Evolutionary conservation across 2,888 invertebrate species (phyloP).

Genomic region (Cosmia pyralina): DNA sequence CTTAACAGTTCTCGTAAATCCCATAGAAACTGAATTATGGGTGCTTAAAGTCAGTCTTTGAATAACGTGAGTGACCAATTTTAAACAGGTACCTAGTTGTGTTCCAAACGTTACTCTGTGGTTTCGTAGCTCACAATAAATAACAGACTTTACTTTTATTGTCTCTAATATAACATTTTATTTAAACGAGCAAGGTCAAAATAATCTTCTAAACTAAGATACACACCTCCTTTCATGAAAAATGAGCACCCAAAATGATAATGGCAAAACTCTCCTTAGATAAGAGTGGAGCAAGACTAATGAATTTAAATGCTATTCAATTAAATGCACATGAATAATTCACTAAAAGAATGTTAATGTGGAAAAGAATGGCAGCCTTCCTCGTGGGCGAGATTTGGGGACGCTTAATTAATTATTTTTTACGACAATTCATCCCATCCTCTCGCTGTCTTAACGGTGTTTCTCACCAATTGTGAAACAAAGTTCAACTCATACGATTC

Average conservation of each 20-base stretch:
- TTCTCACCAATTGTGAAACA: slow-evolving; percentile 59
- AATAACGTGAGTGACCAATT: not conserved
- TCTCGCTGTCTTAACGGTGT: slow-evolving; percentile 50
- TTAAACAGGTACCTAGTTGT: not conserved
- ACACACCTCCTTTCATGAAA: slow-evolving; percentile 55
- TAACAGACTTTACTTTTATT: not conserved
- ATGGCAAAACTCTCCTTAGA: slow-evolving; percentile 63
- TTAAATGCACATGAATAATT: slow-evolving; percentile 88
- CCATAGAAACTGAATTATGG: slow-evolving; percentile 22
- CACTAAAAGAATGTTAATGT: slow-evolving; percentile 84
- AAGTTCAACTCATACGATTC: slow-evolving; percentile 39
- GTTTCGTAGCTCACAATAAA: not conserved
- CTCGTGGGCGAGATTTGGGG: slow-evolving; percentile 77
- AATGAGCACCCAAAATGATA: slow-evolving; percentile 66
- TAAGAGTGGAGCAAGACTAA: slow-evolving; percentile 74
- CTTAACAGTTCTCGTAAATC: slow-evolving; percentile 34
- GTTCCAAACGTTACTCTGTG: not conserved
- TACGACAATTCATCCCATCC: slow-evolving; percentile 64
- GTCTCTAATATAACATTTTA: not conserved
- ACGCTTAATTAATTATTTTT: slow-evolving; percentile 83
- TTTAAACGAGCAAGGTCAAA: slow-evolving; percentile 11
- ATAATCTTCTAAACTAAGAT: slow-evolving; percentile 36
- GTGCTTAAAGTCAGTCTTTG: slow-evolving; percentile 4
- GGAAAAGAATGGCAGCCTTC: slow-evolving; percentile 82
- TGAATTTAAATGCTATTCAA: slow-evolving; percentile 88